These are phyloP conservation scores for Lamellibrachia luymesi DNA, from an alignment of 1,140 invertebrate species.

Conservation along the genomic window DNA sequence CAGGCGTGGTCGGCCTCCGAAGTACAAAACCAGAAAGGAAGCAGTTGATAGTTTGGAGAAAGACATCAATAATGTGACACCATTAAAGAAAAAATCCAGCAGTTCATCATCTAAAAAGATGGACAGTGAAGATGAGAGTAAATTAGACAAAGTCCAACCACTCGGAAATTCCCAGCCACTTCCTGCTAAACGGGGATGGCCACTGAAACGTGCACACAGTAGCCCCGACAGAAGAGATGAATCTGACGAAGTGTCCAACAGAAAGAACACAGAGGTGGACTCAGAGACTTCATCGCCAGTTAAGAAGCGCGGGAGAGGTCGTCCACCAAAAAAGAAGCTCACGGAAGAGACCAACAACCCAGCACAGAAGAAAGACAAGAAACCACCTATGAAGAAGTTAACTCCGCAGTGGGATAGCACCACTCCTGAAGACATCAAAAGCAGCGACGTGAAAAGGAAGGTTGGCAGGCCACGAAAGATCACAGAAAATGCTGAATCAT, in stretches of 20 bases:
- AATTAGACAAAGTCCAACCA: not conserved
- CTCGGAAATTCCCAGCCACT: not conserved
- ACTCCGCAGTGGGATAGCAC: not conserved
- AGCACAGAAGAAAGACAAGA: not conserved
- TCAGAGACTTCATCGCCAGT: not conserved
- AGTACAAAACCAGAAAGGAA: not conserved
- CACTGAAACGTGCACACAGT: not conserved
- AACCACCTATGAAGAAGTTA: not conserved
- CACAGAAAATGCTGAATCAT: not conserved
- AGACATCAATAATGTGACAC: not conserved
- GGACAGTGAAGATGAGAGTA: not conserved
- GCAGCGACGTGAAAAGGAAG: not conserved
- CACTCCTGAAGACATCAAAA: not conserved
- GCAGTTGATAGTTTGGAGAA: not conserved
- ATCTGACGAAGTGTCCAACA: not conserved
- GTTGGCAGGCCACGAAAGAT: not conserved
- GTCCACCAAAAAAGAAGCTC: not conserved
- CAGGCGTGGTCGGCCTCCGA: not conserved
- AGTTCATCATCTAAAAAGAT: not conserved
- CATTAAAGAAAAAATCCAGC: not conserved
- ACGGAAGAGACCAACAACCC: not conserved
- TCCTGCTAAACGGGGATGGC: not conserved
- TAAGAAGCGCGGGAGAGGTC: not conserved
- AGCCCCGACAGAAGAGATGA: not conserved
- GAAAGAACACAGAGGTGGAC: not conserved